These are phyloP conservation scores for Phortica variegata DNA, from an alignment of 1,140 invertebrate genomes.

Conservation along the genomic window DNA sequence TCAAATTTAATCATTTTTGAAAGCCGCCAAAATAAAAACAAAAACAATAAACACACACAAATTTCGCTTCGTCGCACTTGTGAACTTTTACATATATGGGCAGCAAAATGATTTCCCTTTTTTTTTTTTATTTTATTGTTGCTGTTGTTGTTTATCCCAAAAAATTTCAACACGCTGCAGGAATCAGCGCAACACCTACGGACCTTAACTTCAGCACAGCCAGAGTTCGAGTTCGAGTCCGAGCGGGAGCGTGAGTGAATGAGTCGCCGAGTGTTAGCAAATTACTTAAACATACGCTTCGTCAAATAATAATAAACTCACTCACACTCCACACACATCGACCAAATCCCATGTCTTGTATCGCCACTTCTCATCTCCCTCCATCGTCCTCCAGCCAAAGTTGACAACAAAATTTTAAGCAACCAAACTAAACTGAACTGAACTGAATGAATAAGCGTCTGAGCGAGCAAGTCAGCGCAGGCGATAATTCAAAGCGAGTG, in stretches of 20 bases:
- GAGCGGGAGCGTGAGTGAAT: too few relatives aligned
- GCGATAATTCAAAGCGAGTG: constrained; percentile 54
- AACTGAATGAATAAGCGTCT: too few relatives aligned
- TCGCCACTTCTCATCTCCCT: background rate
- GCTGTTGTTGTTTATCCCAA: too few relatives aligned
- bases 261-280: too few relatives aligned
- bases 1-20: constrained; percentile 55
- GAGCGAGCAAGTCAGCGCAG: constrained; percentile 51
- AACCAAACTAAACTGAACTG: too few relatives aligned
- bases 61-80: too few relatives aligned
- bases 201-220: constrained; percentile 22
- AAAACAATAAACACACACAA: too few relatives aligned
- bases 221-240: too few relatives aligned
- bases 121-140: too few relatives aligned
- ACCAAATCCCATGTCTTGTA: background rate
- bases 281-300: constrained; percentile 45
- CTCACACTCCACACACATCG: constrained; percentile 27
- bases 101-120: too few relatives aligned
- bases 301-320: constrained; percentile 39
- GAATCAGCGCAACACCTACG: constrained; percentile 37
- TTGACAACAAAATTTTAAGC: constrained; percentile 55
- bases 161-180: background rate
- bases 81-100: too few relatives aligned
- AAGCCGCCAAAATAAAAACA: constrained; percentile 36
- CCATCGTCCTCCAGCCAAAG: constrained; percentile 4